These are phyloP conservation scores for Synanthedon formicaeformis DNA, from an alignment of 2,888 invertebrate genomes.

Conservation along the genomic window DNA sequence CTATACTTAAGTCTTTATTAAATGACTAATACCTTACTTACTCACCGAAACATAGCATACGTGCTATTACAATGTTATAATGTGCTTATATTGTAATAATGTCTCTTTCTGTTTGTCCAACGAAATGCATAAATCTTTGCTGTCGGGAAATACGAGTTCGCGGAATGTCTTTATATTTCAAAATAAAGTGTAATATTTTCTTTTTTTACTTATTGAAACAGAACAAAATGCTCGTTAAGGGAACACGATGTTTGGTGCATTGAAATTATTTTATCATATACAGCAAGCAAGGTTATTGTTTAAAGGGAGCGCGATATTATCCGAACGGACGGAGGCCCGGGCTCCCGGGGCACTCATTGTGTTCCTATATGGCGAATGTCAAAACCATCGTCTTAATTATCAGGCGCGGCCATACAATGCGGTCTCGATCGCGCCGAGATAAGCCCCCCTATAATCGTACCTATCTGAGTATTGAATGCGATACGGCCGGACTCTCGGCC, in stretches of 20 bases:
- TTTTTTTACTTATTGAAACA: slow-evolving; percentile 25
- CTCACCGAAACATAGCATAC: too few species aligned
- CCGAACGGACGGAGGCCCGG: slow-evolving; percentile 35
- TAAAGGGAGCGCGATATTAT: slow-evolving; percentile 62
- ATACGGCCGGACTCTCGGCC: slow-evolving; percentile 32
- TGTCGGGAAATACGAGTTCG: too few species aligned
- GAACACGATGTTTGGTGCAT: slow-evolving; percentile 59
- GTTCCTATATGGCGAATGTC: slow-evolving; percentile 70
- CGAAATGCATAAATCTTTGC: too few species aligned
- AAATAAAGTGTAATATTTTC: slow-evolving; percentile 5
- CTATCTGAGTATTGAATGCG: slow-evolving; percentile 53
- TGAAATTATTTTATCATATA: slow-evolving; percentile 67
- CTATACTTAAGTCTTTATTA: too few species aligned
- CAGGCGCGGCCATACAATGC: slow-evolving; percentile 66
- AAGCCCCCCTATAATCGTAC: slow-evolving; percentile 55
- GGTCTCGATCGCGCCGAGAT: slow-evolving; percentile 66
- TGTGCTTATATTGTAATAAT: too few species aligned
- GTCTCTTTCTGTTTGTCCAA: too few species aligned
- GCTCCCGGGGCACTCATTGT: slow-evolving; percentile 68
- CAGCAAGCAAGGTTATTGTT: slow-evolving; percentile 61
- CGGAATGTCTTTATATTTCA: not conserved
- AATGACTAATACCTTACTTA: too few species aligned
- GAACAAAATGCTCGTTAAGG: slow-evolving; percentile 56
- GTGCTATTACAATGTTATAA: too few species aligned
- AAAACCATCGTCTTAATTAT: slow-evolving; percentile 71